Conservation (phyloP, 2,797 vertebrate species). For the Acanthiza pusilla region DNA sequence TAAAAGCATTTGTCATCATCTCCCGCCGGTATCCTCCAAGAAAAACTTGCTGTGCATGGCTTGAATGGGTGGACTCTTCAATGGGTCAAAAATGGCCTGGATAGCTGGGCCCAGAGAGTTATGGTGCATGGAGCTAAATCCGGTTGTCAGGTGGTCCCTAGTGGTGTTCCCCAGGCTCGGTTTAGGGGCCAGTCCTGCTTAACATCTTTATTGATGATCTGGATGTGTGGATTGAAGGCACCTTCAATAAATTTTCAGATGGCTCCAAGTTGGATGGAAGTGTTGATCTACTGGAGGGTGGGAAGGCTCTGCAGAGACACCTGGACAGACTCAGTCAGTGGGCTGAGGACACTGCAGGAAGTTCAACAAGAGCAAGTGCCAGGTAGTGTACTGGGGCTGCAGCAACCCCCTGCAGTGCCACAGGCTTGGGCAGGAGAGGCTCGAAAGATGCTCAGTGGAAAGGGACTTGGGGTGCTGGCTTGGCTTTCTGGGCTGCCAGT, state of each 20-base stretch:
- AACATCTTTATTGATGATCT: neutral
- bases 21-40: neutral
- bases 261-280: accelerated
- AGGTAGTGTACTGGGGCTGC: neutral
- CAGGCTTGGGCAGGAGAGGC: neutral
- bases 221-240: accelerated
- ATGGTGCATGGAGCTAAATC: neutral
- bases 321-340: neutral
- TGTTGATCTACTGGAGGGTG: neutral
- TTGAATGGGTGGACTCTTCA: neutral
- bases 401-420: neutral
- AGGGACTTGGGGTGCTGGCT: neutral
- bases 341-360: neutral
- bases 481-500: too few species aligned
- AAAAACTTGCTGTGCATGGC: accelerated
- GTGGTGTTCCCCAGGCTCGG: neutral
- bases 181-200: neutral
- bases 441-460: neutral
- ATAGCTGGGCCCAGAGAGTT: neutral
- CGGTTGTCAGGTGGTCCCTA: neutral
- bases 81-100: neutral
- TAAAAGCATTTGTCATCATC: neutral
- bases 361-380: neutral
- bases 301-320: neutral
- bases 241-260: neutral